Evolutionary conservation across 2,888 invertebrate genomes (phyloP), one percentile per base, ranked within the genome.

Genomic region (Yponomeuta plumbellus): DNA sequence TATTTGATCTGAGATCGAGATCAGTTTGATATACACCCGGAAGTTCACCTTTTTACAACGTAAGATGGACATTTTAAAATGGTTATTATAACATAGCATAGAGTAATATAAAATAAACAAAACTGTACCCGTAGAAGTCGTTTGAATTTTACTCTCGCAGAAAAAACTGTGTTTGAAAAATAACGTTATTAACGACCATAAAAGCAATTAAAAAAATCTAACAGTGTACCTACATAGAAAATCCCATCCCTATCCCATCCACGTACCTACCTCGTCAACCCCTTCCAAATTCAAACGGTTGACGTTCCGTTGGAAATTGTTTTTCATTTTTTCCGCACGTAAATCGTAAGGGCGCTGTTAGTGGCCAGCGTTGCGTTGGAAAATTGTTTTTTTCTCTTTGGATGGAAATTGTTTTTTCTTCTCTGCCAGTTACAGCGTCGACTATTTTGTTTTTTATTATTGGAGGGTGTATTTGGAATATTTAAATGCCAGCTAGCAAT

Each of bases 291-390:
- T 86, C 88, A 83, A 88, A 85, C 81, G 81, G 83, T 85, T 88
- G 88, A 86, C 88, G 85, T 83, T 80, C 84, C 80, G 80, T 86
- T 88, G 81, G 82, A 86, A 34, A 88, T 85, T 88, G 85, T 87
- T 88, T 87, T 87, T 85, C 80, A 82, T 86, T 88, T 52, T 88
- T 88, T 86, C 78, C 74, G 80, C 76, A 64, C 64, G 20, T 44
- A 64, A 64, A 52, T 40, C 64, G 44, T 80, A 83, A 83, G 77
- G 73, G 74, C 78, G 75, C 76, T 78, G 78, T 83, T 78, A 80
- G 79, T 74, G 80, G 79, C 78, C 84, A 82, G 83, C 80, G 84
- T 85, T 85, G 78, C 71, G 71, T 52, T 52, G 17, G 44, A 52
- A 52, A 52, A 4, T 52, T 52, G 44, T 52, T 52, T 52, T 52